A percentile compares a stretch with the other conserved stretches of the same genome.
phyloP scores from a whole-genome alignment of 2,888 invertebrate species.

The Leptinotarsa peninsularis region DNA sequence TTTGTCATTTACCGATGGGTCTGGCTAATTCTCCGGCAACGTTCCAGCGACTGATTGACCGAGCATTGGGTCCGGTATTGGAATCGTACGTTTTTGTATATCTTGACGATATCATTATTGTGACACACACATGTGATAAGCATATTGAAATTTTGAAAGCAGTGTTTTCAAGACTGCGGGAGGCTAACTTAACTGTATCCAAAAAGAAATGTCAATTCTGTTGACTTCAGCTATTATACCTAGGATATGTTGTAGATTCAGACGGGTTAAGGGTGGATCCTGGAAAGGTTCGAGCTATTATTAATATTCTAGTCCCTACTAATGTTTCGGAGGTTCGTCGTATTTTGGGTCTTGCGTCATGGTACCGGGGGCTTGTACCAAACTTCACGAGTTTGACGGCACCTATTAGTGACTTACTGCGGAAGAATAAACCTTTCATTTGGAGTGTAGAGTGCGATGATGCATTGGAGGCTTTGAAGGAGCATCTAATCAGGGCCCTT shows the following conservation, averaged over 20 bases:
- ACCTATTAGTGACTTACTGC: not conserved
- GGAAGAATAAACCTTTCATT: constrained; percentile 1
- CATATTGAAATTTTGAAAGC: constrained; percentile 43
- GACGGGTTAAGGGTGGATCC: constrained; percentile 32
- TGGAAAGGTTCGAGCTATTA: constrained; percentile 30
- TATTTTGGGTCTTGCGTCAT: constrained; percentile 26
- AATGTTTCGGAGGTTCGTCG: constrained; percentile 28
- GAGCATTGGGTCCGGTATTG: not conserved
- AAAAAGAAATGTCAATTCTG: constrained; percentile 36
- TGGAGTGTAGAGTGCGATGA: constrained; percentile 6
- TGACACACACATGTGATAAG: constrained; percentile 37
- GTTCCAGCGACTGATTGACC: constrained; percentile 18
- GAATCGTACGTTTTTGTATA: constrained; percentile 45
- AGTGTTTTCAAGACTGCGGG: constrained; percentile 39
- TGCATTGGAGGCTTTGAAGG: not conserved
- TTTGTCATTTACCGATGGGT: constrained; percentile 1
- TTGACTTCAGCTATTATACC: constrained; percentile 28
- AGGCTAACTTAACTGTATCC: constrained; percentile 48
- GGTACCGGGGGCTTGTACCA: constrained; percentile 32
- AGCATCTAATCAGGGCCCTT: not conserved
- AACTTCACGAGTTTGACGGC: constrained; percentile 3
- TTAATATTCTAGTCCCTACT: constrained; percentile 20
- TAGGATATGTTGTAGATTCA: constrained; percentile 36
- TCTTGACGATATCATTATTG: constrained; percentile 51
- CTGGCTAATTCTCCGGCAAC: constrained; percentile 18